Base-by-base conservation (phyloP, 2,113 vertebrate genomes). In the Neotoma lepida region DNA sequence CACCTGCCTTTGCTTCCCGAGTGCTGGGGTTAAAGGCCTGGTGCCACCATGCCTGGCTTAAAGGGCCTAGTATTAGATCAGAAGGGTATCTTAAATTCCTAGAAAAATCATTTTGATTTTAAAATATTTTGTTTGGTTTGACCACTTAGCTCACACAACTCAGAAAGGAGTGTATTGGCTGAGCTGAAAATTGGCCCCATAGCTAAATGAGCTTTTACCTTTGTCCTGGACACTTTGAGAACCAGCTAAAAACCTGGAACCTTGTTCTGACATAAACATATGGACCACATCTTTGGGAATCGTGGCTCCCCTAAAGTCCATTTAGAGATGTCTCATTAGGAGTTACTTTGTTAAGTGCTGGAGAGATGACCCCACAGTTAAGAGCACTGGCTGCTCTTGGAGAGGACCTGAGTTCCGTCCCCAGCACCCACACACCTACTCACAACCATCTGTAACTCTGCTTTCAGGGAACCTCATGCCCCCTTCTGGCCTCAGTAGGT, bases 51-150 rank as follows among this genome's bases (percentile, higher is more conserved):
- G 66, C 17, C 7, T 71, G 68, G 68, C 35, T 71, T 71, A 7
- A 73, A 61, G 20, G 0, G 13, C n/a, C 6, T 1, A 7, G 30
- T 18, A 4, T 49, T 70, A 30, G 41, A 82, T 82, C 61, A 35
- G 64, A 91, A n/a, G 86, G 76, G 20, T 44, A 68, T 81, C 39
- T 66, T 44, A 84, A 73, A 13, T 91, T 91, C 63, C 73, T 86
- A 20, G 49, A 56, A 91, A 88, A 74, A 8, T 71, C 41, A 20
- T 46, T 39, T 61, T 66, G 64, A 49, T 64, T 64, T 93, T 93
- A 81, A 41, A 54, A 88, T 70, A 8, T 7, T 84, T 84, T 94
- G 64, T 81, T 28, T 93, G 78, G 44, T 81, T 95, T 92, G 85
- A 88, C 46, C 78, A 35, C 39, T 46, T 77, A 56, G 30, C 33